Conservation (phyloP, 2,113 vertebrate genomes). For the Neolamprologus sp. region DNA sequence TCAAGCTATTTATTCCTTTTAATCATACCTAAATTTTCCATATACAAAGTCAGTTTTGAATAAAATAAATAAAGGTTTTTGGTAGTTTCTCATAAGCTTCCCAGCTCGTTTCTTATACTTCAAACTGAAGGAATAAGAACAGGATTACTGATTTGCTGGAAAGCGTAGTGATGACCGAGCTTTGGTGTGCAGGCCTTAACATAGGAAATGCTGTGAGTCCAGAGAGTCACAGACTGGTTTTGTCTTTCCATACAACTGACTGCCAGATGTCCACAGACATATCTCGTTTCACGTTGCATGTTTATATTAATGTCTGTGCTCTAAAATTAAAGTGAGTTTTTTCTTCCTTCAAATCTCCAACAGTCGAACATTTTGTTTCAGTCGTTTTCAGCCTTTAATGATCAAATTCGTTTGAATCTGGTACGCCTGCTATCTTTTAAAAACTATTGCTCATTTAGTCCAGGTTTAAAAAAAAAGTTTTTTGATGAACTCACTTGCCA, state of each 20-base stretch:
- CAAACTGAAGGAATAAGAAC: neutral
- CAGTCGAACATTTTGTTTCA: neutral
- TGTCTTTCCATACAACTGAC: neutral
- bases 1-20: neutral
- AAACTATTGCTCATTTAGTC: neutral
- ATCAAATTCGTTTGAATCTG: neutral
- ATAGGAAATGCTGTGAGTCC: neutral
- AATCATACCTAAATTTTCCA: neutral
- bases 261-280: neutral
- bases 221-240: neutral
- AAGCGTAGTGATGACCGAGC: neutral
- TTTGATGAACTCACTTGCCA: neutral
- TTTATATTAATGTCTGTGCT: neutral
- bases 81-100: neutral
- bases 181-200: neutral
- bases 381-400: neutral
- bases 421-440: neutral
- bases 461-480: fast-evolving
- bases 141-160: neutral
- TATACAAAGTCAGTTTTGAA: neutral
- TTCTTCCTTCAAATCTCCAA: neutral
- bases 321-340: neutral
- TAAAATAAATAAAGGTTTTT: neutral
- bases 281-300: neutral
- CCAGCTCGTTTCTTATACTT: neutral